phyloP scores from a whole-genome alignment of 2,888 invertebrate genomes.

The Barypeithes pellucidus region DNA sequence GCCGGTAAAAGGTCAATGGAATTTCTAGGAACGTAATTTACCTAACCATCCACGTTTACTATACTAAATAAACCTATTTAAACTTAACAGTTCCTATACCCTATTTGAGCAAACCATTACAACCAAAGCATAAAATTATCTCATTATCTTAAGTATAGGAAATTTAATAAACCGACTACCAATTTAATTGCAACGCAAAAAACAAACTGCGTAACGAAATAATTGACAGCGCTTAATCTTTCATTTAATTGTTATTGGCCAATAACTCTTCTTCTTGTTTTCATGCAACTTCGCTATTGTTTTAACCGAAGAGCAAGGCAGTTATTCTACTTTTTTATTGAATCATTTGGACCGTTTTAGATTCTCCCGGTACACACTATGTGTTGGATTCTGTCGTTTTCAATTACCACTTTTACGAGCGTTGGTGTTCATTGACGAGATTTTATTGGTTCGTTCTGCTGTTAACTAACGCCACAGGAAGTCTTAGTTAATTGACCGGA shows the following conservation, averaged over 20 bases:
- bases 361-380: slow-evolving; percentile 39
- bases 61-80: too few species aligned
- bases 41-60: too few species aligned
- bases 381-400: slow-evolving; percentile 46
- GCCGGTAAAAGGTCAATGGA: too few species aligned
- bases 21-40: too few species aligned
- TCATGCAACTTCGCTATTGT: slow-evolving; percentile 35
- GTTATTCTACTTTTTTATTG: slow-evolving; percentile 39
- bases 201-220: slow-evolving; percentile 40
- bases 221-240: slow-evolving; percentile 46
- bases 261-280: slow-evolving; percentile 43
- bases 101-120: slow-evolving; percentile 12
- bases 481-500: slow-evolving; percentile 45
- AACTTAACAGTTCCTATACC: not conserved
- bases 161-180: slow-evolving; percentile 5
- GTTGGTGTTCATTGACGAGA: slow-evolving; percentile 51
- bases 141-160: slow-evolving; percentile 15
- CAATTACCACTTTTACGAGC: slow-evolving; percentile 51
- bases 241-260: slow-evolving; percentile 44
- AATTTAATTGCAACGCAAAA: slow-evolving; percentile 39
- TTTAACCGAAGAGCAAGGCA: slow-evolving; percentile 38
- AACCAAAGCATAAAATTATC: slow-evolving; percentile 15
- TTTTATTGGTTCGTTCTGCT: slow-evolving; percentile 49
- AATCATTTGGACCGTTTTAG: slow-evolving; percentile 46
- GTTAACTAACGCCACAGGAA: slow-evolving; percentile 46